Conservation (phyloP, 2,797 vertebrate genomes). For the Rhynchotus rufescens region DNA sequence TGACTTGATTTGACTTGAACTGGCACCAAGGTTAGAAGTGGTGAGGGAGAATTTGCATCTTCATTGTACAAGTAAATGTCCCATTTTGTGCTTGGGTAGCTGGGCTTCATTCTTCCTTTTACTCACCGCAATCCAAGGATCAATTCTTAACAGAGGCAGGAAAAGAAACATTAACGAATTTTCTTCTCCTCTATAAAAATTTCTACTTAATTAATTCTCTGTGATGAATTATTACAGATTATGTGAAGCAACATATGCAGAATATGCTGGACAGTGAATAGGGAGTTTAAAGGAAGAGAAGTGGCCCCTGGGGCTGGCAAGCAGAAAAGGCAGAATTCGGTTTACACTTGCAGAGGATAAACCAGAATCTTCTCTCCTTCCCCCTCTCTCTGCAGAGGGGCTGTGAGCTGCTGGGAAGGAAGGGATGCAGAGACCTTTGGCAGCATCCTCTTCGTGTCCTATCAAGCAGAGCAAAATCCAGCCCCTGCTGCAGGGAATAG, state of each 20-base stretch:
- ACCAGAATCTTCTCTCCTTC: background rate
- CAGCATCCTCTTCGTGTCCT: background rate
- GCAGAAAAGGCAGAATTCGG: background rate
- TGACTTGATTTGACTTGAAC: conserved; percentile 55
- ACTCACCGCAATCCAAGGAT: background rate
- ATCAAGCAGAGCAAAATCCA: background rate
- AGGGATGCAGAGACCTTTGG: background rate
- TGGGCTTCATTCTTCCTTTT: background rate
- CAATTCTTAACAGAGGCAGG: accelerated
- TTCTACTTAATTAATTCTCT: background rate
- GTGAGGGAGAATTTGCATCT: background rate
- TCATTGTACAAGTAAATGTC: background rate
- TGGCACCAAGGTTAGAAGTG: conserved; percentile 51
- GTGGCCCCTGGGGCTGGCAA: background rate
- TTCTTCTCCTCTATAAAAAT: background rate
- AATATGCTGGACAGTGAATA: background rate
- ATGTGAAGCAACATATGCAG: background rate
- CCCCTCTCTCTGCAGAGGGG: background rate
- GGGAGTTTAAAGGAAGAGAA: background rate
- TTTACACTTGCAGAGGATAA: background rate
- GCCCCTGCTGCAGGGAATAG: background rate
- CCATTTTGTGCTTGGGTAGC: background rate
- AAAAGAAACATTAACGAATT: background rate
- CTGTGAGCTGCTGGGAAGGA: background rate
- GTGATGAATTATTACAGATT: background rate